These are phyloP conservation scores for Typhlichthys eigenmanni DNA, from an alignment of 2,797 vertebrate species.

Conservation along the genomic window DNA sequence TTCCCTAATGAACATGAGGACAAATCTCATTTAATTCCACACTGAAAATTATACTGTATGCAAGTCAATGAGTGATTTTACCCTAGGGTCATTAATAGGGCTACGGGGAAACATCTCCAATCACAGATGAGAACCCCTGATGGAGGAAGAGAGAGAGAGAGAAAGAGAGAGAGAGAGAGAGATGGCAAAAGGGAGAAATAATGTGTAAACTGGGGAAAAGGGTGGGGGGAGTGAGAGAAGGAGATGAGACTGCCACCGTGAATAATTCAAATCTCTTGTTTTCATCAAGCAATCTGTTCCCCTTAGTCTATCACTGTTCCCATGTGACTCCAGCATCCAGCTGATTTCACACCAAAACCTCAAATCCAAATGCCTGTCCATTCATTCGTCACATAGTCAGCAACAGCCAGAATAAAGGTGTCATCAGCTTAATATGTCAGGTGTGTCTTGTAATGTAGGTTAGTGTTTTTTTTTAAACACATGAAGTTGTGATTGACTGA, in stretches of 20 bases:
- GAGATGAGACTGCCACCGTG: constrained; percentile 14
- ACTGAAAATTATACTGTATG: constrained; percentile 17
- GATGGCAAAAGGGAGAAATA: background rate
- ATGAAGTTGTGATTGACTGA: too few species aligned
- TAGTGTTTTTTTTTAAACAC: too few species aligned
- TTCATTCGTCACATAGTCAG: background rate
- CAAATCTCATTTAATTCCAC: constrained; percentile 21
- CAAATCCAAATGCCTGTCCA: background rate
- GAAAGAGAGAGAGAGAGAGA: background rate
- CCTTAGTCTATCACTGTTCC: constrained; percentile 2
- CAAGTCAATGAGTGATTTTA: constrained; percentile 26
- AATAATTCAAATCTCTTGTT: constrained; percentile 34
- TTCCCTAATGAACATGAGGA: constrained; percentile 13
- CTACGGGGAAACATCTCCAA: constrained; percentile 12
- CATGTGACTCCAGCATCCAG: constrained; percentile 9
- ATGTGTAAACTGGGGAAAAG: background rate
- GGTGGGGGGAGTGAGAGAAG: background rate
- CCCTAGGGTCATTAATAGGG: constrained; percentile 20
- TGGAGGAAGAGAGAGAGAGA: constrained; percentile 3
- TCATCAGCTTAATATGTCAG: too few species aligned
- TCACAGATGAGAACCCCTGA: constrained; percentile 24
- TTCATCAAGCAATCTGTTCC: constrained; percentile 32
- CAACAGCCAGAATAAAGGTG: background rate
- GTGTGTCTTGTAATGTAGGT: too few species aligned
- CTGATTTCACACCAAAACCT: background rate